phyloP scores from a whole-genome alignment of 2,113 vertebrate species.

The Coptodon bakossiorum region DNA sequence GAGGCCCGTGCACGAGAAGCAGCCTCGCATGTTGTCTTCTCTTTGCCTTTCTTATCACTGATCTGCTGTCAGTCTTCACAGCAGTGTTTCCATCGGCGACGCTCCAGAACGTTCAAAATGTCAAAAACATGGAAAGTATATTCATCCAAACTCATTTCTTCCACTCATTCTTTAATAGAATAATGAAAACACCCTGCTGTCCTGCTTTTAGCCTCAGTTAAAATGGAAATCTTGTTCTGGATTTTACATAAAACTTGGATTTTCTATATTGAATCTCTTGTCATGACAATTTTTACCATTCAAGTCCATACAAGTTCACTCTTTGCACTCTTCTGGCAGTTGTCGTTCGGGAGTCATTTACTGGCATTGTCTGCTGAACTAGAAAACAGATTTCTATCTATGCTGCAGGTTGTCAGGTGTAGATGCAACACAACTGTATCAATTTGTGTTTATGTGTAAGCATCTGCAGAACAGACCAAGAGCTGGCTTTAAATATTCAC shows the following conservation, averaged over 20 bases:
- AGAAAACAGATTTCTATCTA: neutral
- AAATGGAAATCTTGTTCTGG: neutral
- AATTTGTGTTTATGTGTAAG: neutral
- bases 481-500: neutral
- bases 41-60: neutral
- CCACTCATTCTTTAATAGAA: accelerated
- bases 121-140: accelerated
- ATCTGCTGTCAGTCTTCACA: neutral
- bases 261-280: neutral
- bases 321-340: neutral
- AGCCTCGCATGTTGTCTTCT: neutral
- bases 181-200: neutral
- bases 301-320: neutral
- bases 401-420: neutral
- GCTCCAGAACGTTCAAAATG: neutral
- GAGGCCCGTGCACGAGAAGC: neutral
- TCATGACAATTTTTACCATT: accelerated
- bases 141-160: neutral
- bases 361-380: neutral
- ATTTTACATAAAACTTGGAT: neutral
- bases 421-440: neutral
- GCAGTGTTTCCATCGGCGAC: neutral
- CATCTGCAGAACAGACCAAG: neutral
- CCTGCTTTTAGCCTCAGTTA: neutral
- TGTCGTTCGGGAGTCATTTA: neutral